Base-by-base conservation (phyloP, 2,113 vertebrate genomes). In the Delphinus delphis region DNA sequence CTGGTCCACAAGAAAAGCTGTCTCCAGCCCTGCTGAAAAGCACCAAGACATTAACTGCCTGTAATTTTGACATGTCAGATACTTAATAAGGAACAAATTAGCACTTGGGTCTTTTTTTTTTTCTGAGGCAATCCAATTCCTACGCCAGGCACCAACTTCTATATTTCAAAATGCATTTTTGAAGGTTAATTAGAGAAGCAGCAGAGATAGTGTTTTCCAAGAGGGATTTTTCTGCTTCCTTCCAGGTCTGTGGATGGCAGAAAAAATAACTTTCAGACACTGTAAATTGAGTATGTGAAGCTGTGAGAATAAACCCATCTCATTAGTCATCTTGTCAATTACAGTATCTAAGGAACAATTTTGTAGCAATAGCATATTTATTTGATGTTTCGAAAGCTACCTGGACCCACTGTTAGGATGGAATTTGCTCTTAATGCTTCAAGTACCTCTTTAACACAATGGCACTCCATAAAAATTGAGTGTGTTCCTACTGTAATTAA, bases 381-480 rank as follows among this genome's bases (percentile, higher is more conserved):
- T 98, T 98, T 98, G 98, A 98, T 98, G 98, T 90, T 98, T 93
- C 79, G 12, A 92, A 96, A 98, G 97, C 97, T 99, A 99, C 98
- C 98, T 98, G 98, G 98, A 83, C 97, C 97, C 74, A 33, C 98
- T 94, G 97, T 98, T 98, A 98, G 93, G 87, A 97, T 90, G 94
- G 96, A 98, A 97, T 98, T 98, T 98, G 98, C 95, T 98, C 98
- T 98, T 98, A 98, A 98, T 96, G 98, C 90, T 98, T 97, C 91
- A 94, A 99, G 98, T 65, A 98, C 98, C 98, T 99, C 98, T 99
- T 99, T 98, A 99, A 98, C 98, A 98, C 98, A 99, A 99, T 98
- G 98, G 98, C 97, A 99, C 98, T 99, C 98, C 98, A 99, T 99
- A 99, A 99, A 99, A 99, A 99, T 99, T 99, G 98, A 99, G 98